A percentile compares a stretch with the other conserved stretches of the same genome.
Evolutionary conservation across 2,797 vertebrate genomes (phyloP).

Genomic region (Mus caroli): DNA sequence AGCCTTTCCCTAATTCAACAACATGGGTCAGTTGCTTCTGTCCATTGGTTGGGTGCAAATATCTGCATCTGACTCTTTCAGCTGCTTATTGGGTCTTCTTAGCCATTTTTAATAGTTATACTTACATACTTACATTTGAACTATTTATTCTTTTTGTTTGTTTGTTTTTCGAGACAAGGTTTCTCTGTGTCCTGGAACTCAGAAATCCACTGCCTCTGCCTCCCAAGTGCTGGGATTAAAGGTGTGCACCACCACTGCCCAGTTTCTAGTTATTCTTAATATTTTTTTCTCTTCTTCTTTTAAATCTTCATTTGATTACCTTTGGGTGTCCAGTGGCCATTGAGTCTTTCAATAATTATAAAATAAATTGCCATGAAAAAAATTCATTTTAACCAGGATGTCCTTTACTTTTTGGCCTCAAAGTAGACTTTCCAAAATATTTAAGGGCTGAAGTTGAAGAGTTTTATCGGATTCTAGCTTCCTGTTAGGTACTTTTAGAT

Average conservation of each 20-base stretch:
- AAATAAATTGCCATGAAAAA: slow-evolving; percentile 53
- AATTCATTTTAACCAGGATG: slow-evolving; percentile 1
- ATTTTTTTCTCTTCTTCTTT: slow-evolving; percentile 49
- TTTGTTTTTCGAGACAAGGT: no score
- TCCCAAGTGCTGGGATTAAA: no score
- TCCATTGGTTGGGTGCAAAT: no score
- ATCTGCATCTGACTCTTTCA: no score
- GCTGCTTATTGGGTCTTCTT: no score
- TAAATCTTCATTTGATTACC: slow-evolving; percentile 43
- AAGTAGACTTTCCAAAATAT: slow-evolving; percentile 55
- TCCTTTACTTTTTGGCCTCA: neutral
- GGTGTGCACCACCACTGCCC: no score
- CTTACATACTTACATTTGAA: slow-evolving; percentile 24
- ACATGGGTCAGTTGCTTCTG: no score
- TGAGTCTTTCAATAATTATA: slow-evolving; percentile 44
- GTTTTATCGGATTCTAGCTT: slow-evolving; percentile 33
- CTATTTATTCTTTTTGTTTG: neutral
- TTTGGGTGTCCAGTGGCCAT: slow-evolving; percentile 49
- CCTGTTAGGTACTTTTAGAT: neutral
- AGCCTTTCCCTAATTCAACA: no score
- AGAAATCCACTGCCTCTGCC: no score
- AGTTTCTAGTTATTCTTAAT: neutral
- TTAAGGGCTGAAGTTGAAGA: slow-evolving; percentile 19
- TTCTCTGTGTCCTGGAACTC: no score
- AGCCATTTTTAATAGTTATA: slow-evolving; percentile 23